Evolutionary conservation across 2,888 invertebrate genomes (phyloP).

Genomic region (Silvanus unidentatus): DNA sequence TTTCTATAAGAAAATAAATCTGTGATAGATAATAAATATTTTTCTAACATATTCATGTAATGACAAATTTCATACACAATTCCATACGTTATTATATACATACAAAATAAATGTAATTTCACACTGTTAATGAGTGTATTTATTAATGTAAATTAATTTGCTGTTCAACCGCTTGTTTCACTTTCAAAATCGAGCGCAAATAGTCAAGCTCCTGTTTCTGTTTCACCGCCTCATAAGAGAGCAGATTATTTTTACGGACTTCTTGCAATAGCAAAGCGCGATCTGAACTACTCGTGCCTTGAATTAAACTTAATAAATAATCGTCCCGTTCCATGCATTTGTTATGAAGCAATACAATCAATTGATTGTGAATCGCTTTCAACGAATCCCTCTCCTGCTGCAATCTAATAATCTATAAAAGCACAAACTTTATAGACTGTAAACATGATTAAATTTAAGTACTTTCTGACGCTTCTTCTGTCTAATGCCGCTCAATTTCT

Average conservation of each 20-base stretch:
- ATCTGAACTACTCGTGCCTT: conserved; percentile 25
- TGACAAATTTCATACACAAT: too few relatives aligned
- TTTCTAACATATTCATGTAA: too few relatives aligned
- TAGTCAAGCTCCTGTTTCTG: conserved; percentile 29
- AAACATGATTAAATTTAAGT: background rate
- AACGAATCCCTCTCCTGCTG: conserved; percentile 36
- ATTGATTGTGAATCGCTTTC: conserved; percentile 34
- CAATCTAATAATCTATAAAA: conserved; percentile 29
- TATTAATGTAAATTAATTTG: too few relatives aligned
- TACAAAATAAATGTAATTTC: background rate
- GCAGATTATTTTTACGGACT: conserved; percentile 31
- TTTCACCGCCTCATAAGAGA: conserved; percentile 30
- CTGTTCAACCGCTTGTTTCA: background rate
- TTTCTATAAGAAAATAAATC: conserved; percentile 14
- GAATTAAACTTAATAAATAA: conserved; percentile 27
- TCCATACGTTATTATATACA: background rate
- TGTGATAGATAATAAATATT: conserved; percentile 20
- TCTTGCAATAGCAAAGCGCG: conserved; percentile 35
- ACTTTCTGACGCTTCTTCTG: conserved; percentile 33
- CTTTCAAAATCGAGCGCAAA: conserved; percentile 20
- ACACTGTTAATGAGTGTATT: background rate
- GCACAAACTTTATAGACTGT: background rate
- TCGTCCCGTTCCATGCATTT: conserved; percentile 37
- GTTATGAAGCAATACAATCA: conserved; percentile 34
- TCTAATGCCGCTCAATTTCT: conserved; percentile 31